Evolutionary conservation across 1,140 invertebrate species (phyloP), one percentile per base, ranked within the genome.

Genomic region (Bombus confusus): DNA sequence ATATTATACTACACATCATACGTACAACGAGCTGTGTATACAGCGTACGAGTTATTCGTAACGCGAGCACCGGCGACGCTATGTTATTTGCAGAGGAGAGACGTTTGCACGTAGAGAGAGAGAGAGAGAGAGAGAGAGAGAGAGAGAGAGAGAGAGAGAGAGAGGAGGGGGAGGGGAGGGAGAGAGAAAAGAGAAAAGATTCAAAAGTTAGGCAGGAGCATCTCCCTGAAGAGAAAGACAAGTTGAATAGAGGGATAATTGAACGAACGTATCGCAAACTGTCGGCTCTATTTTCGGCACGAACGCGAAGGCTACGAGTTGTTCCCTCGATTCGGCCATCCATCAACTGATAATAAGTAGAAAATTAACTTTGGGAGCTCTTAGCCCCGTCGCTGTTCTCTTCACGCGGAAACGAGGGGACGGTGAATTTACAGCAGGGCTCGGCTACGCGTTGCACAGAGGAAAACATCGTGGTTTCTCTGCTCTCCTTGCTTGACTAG

Each of bases 21-120:
- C 4, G 57, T 69, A 31, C 28, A 69, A 69, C 52, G 41, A 41
- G 25, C 47, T 47, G 37, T 3, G n/a, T 72, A 5, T 13, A n/a
- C 47, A 47, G 47, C 15, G 47, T 74, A 64, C 71, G n/a, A 62
- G 80, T 80, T 72, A 80, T 80, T 80, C 28, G 43, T 28, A 52
- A 37, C 28, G 62, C 10, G n/a, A 64, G 12, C 62, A 13, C 18
- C 22, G n/a, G 9, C 64, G 68, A 69, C 37, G 28, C 22, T 1
- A 69, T 4, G 68, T 69, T 28, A 39, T 39, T 69, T 25, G 22
- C 34, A 34, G 18, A 34, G 18, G 8, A 8, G 1, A 22, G 34
- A 15, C 15, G 43, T 47, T 47, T 18, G 15, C 15, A 10, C 22
- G 34, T 25, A 12, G 39, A 28, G 64, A 15, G 6, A 13, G 15